Conservation (phyloP, 2,113 vertebrate species). For the Hippocampus comes region DNA sequence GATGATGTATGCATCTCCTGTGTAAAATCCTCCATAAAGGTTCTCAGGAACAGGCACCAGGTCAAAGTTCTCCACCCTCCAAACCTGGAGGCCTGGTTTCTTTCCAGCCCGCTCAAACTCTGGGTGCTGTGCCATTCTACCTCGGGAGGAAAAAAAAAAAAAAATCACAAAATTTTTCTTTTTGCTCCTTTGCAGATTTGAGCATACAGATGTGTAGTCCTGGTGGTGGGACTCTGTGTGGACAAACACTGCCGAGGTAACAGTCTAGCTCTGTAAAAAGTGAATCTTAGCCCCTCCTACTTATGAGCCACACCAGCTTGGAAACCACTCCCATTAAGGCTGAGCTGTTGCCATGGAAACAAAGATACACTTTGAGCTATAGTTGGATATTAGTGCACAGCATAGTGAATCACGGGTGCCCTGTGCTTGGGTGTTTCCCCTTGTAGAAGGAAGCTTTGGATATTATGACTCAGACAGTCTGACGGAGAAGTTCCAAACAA, state of each 20-base stretch:
- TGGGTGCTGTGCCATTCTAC: constrained; percentile 85
- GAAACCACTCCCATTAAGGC: constrained; percentile 27
- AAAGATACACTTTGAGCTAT: constrained; percentile 43
- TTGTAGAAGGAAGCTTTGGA: constrained; percentile 34
- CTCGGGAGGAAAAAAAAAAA: constrained; percentile 42
- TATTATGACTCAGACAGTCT: constrained; percentile 29
- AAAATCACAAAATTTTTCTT: constrained; percentile 14
- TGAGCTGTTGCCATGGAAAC: constrained; percentile 41
- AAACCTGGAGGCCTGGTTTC: constrained; percentile 89
- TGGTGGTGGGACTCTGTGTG: not conserved
- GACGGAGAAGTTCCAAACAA: not conserved
- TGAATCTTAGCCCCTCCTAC: not conserved
- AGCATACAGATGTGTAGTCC: not conserved
- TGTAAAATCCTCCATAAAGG: constrained; percentile 90
- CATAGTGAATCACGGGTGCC: constrained; percentile 46
- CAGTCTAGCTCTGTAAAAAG: not conserved
- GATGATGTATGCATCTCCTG: constrained; percentile 88
- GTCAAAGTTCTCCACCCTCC: constrained; percentile 95
- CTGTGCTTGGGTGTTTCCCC: constrained; percentile 36
- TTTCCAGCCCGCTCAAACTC: constrained; percentile 89
- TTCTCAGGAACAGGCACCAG: constrained; percentile 88
- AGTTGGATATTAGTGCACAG: constrained; percentile 46
- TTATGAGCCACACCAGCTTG: not conserved
- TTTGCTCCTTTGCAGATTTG: not conserved
- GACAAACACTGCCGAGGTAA: constrained; percentile 1